Conservation (phyloP, 2,888 invertebrate species). For the Platerodrilus igneus region DNA sequence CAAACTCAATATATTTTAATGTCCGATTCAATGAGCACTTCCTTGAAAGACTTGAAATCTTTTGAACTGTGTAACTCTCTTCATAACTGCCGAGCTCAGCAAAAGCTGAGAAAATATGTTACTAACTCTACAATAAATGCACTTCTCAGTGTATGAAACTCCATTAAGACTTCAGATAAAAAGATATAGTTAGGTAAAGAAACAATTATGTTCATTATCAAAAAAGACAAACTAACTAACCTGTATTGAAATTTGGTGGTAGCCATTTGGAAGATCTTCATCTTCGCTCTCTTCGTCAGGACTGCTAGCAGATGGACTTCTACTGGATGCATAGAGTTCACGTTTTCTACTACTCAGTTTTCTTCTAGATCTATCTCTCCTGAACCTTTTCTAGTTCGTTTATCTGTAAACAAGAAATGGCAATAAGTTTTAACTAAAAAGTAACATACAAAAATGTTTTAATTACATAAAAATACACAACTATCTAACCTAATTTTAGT, state of each 20-base stretch:
- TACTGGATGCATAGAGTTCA: conserved; percentile 34
- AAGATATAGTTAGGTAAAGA: not conserved
- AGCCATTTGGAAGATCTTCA: conserved; percentile 62
- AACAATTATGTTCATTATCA: not conserved
- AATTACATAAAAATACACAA: too few relatives aligned
- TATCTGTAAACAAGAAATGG: conserved; percentile 25
- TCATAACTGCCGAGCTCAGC: too few relatives aligned
- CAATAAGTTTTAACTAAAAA: not conserved
- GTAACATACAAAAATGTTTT: not conserved
- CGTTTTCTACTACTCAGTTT: conserved; percentile 36
- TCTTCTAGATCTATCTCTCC: conserved; percentile 42
- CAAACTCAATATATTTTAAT: too few relatives aligned
- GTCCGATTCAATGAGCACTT: too few relatives aligned
- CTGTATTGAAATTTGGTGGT: conserved; percentile 73
- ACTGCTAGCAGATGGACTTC: conserved; percentile 40
- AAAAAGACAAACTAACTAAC: conserved; percentile 45
- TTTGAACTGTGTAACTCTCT: too few relatives aligned
- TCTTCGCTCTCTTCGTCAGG: conserved; percentile 53
- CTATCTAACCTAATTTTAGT: too few relatives aligned
- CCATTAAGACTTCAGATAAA: too few relatives aligned
- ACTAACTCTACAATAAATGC: too few relatives aligned
- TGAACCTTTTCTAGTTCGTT: conserved; percentile 32
- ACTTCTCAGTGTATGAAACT: too few relatives aligned
- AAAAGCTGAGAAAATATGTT: too few relatives aligned
- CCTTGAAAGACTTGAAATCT: too few relatives aligned